These are phyloP conservation scores for Psix sp. DNA, from an alignment of 1,140 invertebrate genomes.

Conservation along the genomic window DNA sequence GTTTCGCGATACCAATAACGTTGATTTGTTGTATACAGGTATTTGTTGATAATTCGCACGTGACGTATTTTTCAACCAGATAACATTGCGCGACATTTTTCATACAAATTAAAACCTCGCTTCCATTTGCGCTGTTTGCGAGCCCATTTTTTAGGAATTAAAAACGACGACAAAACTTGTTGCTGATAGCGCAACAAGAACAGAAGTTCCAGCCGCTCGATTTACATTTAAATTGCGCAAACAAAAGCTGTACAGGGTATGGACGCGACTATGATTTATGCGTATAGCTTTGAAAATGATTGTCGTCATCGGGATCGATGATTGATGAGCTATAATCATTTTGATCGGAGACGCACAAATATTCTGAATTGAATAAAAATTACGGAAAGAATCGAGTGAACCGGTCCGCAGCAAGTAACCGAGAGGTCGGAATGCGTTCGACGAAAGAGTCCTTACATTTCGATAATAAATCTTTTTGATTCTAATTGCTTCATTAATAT, in stretches of 20 bases:
- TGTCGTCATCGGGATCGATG: constrained; percentile 47
- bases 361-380: constrained; percentile 26
- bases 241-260: not conserved
- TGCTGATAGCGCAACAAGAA: constrained; percentile 27
- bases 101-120: too few species aligned
- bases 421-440: constrained; percentile 2
- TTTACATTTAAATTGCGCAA: constrained; percentile 72
- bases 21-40: too few species aligned
- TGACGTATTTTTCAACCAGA: too few species aligned
- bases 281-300: constrained; percentile 24
- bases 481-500: constrained; percentile 44
- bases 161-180: constrained; percentile 16
- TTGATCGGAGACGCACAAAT: constrained; percentile 36
- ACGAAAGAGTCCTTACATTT: constrained; percentile 14
- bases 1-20: constrained; percentile 33
- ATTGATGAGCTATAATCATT: constrained; percentile 64
- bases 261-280: constrained; percentile 62
- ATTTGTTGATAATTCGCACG: too few species aligned
- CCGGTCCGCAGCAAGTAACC: constrained; percentile 18
- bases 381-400: constrained; percentile 9
- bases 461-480: constrained; percentile 29
- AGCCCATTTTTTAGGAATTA: too few species aligned
- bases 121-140: too few species aligned
- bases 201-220: constrained; percentile 44
- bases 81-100: too few species aligned